Evolutionary conservation across 2,797 vertebrate species (phyloP), one percentile per base, ranked within the genome.

Genomic region (Cynopterus sphinx): DNA sequence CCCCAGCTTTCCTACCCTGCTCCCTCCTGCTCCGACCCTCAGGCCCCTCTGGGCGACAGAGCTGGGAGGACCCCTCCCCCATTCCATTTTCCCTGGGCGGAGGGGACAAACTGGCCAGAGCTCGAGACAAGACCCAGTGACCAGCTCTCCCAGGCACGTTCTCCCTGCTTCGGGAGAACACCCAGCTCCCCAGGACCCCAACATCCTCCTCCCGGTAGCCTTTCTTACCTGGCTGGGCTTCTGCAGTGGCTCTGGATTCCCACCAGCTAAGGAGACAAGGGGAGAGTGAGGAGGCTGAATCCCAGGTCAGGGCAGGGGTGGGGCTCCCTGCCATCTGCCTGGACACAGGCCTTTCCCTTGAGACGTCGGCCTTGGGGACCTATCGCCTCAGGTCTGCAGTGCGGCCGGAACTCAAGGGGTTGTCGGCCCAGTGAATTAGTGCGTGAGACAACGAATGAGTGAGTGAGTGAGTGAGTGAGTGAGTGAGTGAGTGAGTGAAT

Each of bases 201-300:
- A 5, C 55, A 1, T 24, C 36, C 26, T 0, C 51, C 36, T 39
- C 68, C 49, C 6, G 13, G 0, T 1, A 9, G 49, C 33, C 39
- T 17, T 57, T 39, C 96, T 96, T 91, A 97, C 96, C 96, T 89
- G 83, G 13, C 43, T 33, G 65, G 31, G 24, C 24, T 13, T 63
- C 75, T 0, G 89, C 6, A 22, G 43, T 1, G 3, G 74, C 61
- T 57, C 39, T 28, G 33, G 26, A 1, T 28, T 21, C 49, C 81
- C 16, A 13, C 15, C 61, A 43, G 70, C 97, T 97, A 39, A 46
- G 55, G 70, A 87, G 53, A 85, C 5, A n/a, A 59, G 39, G 59
- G 53, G 59, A 89, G 10, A 67, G 36, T 3, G 26, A 70, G 73
- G 51, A 78, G 67, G 15, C 26, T 36, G 61, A 91, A 41, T 9